Evolutionary conservation across 2,888 invertebrate genomes (phyloP), one percentile per base, ranked within the genome.

Genomic region (Lycocerus yunnanus): DNA sequence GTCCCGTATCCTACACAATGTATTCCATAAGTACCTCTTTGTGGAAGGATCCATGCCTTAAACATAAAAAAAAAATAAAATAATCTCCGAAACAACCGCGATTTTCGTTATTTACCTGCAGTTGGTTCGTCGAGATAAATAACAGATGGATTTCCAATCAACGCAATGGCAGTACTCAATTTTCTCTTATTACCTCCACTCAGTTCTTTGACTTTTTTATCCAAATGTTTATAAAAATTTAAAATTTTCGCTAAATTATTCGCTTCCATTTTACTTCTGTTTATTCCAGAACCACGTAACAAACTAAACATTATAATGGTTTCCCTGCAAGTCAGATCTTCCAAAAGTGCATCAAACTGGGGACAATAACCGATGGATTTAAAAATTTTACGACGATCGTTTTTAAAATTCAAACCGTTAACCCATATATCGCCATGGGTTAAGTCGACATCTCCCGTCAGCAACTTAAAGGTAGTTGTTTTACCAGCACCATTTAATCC

Each of bases 401-500:
- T 87, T 77, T 89, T 86, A 13, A 87, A 80, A 74, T 85, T 85
- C 15, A 81, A 78, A 1, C 85, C 85, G 20, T 83, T 80, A 11
- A 95, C 90, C 86, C 89, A 93, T 0, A 92, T 94, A 68, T 92
- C 90, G 0, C 95, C 95, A 69, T 89, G 89, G 0, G 93, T 91
- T 11, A 94, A 90, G 2, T 87, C 85, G 82, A 93, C 93, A 83
- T 95, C 96, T 0, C 96, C 96, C 66, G 96, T 96, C 81, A 97
- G 88, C 93, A 96, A 95, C 87, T 94, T 94, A 85, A 97, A 97
- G 0, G 96, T 96, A 1, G 93, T 92, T 0, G 95, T 95, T 86
- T 96, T 96, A 0, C 96, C 96, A 3, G 96, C 95, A 10, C 96
- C 96, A 84, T 96, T 96, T 0, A 95, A 92, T 0, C 96, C 80